Conservation (phyloP, 2,888 invertebrate genomes). For the Volucella zonaria region DNA sequence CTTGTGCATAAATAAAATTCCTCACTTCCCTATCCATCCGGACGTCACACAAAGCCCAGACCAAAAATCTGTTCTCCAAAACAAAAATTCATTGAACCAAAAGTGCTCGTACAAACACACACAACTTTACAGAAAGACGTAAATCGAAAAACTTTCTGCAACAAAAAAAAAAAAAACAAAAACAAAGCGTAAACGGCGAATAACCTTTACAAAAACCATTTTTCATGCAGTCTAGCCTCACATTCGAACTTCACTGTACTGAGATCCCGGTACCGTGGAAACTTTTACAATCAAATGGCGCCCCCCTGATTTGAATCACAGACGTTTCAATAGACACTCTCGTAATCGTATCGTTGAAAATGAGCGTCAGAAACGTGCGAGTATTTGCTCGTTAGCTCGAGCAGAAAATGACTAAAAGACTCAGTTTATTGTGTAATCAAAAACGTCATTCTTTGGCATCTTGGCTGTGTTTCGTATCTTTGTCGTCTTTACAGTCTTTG, state of each 20-base stretch:
- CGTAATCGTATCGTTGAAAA: background rate
- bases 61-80: too few species aligned
- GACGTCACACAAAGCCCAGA: too few species aligned
- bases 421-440: constrained; percentile 13
- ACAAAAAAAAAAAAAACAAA: too few species aligned
- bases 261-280: background rate
- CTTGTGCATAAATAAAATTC: too few species aligned
- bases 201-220: background rate
- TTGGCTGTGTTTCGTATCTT: background rate
- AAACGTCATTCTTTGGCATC: background rate
- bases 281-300: background rate
- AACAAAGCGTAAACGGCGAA: background rate
- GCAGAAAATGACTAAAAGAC: background rate
- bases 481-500: too few species aligned
- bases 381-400: background rate
- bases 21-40: too few species aligned
- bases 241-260: too few species aligned
- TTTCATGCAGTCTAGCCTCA: background rate
- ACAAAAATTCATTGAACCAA: too few species aligned
- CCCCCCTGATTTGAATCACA: background rate
- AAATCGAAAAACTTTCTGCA: constrained; percentile 15
- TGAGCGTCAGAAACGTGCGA: background rate
- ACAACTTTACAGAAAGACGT: background rate
- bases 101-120: background rate
- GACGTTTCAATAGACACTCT: background rate